Evolutionary conservation across 2,113 vertebrate species (phyloP).

Genomic region (Triplophysa dalaica): DNA sequence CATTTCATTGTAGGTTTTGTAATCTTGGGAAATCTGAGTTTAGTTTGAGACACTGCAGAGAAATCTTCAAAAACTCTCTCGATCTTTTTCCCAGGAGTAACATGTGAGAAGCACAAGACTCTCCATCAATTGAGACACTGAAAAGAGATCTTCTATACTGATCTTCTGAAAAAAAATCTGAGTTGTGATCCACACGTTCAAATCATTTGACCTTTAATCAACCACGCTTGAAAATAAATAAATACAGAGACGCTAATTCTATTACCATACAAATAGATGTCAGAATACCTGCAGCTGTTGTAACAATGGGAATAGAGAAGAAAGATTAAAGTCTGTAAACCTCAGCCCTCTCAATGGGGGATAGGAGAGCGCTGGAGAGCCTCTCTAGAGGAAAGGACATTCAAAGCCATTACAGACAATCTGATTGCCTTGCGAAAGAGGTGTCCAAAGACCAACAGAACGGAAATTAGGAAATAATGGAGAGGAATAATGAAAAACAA

Average conservation of each 20-base stretch:
- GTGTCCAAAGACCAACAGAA: conserved; percentile 64
- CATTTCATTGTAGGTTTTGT: too few relatives aligned
- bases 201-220: neutral
- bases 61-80: too few relatives aligned
- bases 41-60: too few relatives aligned
- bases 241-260: neutral
- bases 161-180: neutral
- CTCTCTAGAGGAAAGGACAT: conserved; percentile 53
- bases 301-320: neutral
- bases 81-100: too few relatives aligned
- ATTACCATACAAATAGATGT: neutral
- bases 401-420: conserved; percentile 65
- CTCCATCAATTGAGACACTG: too few relatives aligned
- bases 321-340: conserved; percentile 33
- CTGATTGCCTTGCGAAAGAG: conserved; percentile 73
- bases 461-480: conserved; percentile 77
- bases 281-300: neutral
- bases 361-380: neutral
- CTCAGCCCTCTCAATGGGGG: conserved; percentile 7
- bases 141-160: neutral
- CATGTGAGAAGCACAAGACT: too few relatives aligned
- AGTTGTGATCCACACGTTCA: neutral
- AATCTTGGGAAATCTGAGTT: too few relatives aligned
- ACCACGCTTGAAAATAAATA: too few relatives aligned
- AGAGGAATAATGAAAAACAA: conserved; percentile 72